Base-by-base conservation (phyloP, 2,113 vertebrate species). In the Phoxinus phoxinus region DNA sequence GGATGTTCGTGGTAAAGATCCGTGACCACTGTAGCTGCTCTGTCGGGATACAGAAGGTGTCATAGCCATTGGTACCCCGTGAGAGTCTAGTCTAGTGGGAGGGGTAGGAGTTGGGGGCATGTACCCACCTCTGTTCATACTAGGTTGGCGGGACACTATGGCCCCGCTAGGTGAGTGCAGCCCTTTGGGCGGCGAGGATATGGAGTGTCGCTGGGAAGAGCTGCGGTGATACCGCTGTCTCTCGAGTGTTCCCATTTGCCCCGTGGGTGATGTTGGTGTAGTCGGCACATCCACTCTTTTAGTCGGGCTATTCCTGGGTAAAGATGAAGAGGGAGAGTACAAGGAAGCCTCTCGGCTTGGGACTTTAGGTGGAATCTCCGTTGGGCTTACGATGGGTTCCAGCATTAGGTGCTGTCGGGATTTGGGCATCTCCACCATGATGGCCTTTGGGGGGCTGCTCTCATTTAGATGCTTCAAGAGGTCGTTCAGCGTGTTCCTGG, bases 391-490 rank as follows among this genome's bases (percentile, higher is more conserved):
- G 96, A 98, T 95, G 19, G 98, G 95, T 91, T 98, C 98, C 90
- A 99, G 92, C 95, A 97, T 96, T 85, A 98, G 93, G 87, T 97
- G 96, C 85, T 96, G 97, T 88, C 97, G 95, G 30, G 96, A 92
- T 91, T 96, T 95, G 74, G 97, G 96, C 86, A 95, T 94, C 82
- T 99, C 98, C 86, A 94, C 95, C 93, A 98, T 95, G 88, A 99
- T 96, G 89, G 96, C 95, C 93, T 97, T 98, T 67, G 96, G 95
- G 91, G 96, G 95, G 91, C 94, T 96, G 89, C 93, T 95, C 93
- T 98, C 97, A 89, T 96, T 99, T 41, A 99, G 95, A 91, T 99
- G 98, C 93, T 99, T 99, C 91, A 99, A 95, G 86, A 98, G 96
- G 90, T 99, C 97, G 30, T 99, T 99, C 74, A 99, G 93, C 4